phyloP scores from a whole-genome alignment of 1,140 invertebrate species.

The Mercenaria mercenaria region DNA sequence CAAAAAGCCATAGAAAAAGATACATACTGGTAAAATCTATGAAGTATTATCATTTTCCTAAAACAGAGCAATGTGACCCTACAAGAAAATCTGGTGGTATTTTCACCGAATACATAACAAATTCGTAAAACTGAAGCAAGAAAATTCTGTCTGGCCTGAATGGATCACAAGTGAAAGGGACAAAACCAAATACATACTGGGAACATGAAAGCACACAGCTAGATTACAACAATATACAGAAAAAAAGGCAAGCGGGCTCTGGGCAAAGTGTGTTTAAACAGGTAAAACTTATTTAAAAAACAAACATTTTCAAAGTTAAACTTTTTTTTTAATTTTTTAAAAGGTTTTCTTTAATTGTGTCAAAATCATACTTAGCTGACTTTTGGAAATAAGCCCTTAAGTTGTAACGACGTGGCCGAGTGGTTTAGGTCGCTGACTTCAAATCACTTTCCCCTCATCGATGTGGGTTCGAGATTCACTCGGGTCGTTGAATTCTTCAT shows the following conservation, averaged over 20 bases:
- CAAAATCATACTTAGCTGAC: no score
- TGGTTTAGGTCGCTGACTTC: no score
- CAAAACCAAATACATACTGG: background rate
- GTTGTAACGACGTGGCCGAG: no score
- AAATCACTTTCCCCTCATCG: no score
- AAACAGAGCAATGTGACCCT: conserved; percentile 49
- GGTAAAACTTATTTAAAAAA: no score
- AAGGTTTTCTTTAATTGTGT: no score
- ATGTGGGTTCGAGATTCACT: no score
- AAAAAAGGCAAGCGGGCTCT: conserved; percentile 78
- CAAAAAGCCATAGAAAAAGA: conserved; percentile 11
- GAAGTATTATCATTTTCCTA: conserved; percentile 37
- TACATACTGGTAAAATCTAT: conserved; percentile 37
- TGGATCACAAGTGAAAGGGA: background rate
- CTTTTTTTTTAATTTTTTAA: no score
- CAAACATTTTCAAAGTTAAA: no score
- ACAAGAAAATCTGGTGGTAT: conserved; percentile 37
- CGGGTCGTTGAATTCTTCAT: no score
- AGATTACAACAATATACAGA: conserved; percentile 66
- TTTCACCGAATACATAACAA: conserved; percentile 10
- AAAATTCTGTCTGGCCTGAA: conserved; percentile 18
- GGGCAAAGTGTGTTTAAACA: conserved; percentile 73
- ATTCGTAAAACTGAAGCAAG: conserved; percentile 27
- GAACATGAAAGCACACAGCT: no score
- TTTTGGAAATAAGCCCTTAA: no score